Percentiles rank a stretch among this genome's conserved stretches.
These are phyloP conservation scores for Saccostrea echinata DNA, from an alignment of 1,140 invertebrate genomes.

Conservation along the genomic window DNA sequence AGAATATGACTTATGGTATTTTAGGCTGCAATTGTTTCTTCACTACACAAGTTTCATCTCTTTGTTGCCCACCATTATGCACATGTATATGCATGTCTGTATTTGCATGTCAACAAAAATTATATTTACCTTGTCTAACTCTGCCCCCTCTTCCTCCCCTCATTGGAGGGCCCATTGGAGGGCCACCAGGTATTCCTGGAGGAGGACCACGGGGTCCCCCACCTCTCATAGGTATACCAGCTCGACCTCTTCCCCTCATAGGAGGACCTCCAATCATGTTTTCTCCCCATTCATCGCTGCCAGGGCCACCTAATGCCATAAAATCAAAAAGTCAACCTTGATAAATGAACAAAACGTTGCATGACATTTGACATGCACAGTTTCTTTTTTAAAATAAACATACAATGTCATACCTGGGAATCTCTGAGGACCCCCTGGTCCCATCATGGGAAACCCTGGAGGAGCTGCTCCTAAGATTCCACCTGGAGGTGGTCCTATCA, in stretches of 20 bases:
- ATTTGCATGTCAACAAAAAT: too few species aligned
- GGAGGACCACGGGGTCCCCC: constrained; percentile 46
- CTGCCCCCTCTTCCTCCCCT: constrained; percentile 56
- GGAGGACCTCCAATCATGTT: constrained; percentile 59
- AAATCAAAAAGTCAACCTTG: background rate
- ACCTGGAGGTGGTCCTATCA: constrained; percentile 18
- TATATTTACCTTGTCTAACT: constrained; percentile 42
- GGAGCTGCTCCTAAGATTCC: constrained; percentile 68
- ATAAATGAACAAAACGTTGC: background rate
- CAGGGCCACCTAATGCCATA: constrained; percentile 16
- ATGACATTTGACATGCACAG: background rate
- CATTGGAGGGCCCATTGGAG: constrained; percentile 49
- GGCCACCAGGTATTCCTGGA: constrained; percentile 40
- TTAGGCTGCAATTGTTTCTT: too few species aligned
- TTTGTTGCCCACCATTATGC: too few species aligned
- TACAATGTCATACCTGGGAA: constrained; percentile 25
- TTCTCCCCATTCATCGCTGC: constrained; percentile 54
- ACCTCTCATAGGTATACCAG: constrained; percentile 57
- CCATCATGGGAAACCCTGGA: constrained; percentile 64
- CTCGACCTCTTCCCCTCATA: constrained; percentile 50
- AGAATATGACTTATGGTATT: too few species aligned
- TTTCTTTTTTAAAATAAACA: background rate
- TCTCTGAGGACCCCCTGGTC: constrained; percentile 55
- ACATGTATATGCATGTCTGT: too few species aligned
- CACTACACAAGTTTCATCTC: too few species aligned